phyloP scores from a whole-genome alignment of 2,113 vertebrate genomes.

The Talpa occidentalis region DNA sequence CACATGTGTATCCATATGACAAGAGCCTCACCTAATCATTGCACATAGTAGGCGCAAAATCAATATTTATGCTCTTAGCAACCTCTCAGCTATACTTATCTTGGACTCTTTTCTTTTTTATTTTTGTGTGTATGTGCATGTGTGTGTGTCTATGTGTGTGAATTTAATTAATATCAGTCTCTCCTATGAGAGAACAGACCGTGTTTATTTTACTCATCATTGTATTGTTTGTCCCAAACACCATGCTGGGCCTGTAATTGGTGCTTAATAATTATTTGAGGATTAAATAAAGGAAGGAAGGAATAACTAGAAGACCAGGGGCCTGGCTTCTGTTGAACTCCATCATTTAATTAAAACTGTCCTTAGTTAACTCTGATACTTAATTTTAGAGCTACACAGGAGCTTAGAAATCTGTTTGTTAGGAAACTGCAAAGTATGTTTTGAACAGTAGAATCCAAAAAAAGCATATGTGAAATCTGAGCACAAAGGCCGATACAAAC shows the following conservation, averaged over 20 bases:
- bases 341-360: constrained; percentile 66
- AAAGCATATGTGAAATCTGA: neutral
- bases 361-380: constrained; percentile 35
- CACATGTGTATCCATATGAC: neutral
- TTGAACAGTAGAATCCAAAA: neutral
- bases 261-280: constrained; percentile 62
- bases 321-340: constrained; percentile 45
- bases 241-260: neutral
- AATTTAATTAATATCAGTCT: constrained; percentile 45
- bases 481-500: neutral
- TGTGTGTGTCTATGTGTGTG: neutral
- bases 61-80: neutral
- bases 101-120: neutral
- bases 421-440: neutral
- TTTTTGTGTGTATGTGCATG: neutral
- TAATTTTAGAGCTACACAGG: constrained; percentile 43
- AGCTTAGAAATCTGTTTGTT: neutral
- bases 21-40: neutral
- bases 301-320: constrained; percentile 57
- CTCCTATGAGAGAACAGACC: neutral
- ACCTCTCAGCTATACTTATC: no score
- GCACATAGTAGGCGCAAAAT: neutral
- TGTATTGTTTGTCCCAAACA: constrained; percentile 33
- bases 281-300: constrained; percentile 70
- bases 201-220: constrained; percentile 50